phyloP scores from a whole-genome alignment of 2,797 vertebrate species.

The Oophaga sylvatica region DNA sequence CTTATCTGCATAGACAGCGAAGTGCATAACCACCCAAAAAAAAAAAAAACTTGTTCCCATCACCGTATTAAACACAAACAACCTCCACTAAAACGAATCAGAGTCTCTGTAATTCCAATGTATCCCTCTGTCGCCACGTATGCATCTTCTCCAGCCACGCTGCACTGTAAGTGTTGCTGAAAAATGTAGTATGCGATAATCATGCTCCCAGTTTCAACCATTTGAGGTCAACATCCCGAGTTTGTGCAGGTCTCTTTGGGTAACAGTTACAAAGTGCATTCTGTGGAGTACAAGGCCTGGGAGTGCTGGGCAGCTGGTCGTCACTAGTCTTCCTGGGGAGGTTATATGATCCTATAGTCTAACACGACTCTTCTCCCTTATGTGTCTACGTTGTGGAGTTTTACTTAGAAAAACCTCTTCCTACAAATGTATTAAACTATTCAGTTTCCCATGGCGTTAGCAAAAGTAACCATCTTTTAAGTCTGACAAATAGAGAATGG shows the following conservation, averaged over 20 bases:
- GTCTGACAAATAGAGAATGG: conserved; percentile 9
- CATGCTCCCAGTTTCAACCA: conserved; percentile 16
- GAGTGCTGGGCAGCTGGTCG: background rate
- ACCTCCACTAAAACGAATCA: conserved; percentile 19
- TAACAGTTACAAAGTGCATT: conserved; percentile 54
- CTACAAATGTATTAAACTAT: conserved; percentile 20
- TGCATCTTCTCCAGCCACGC: conserved; percentile 9
- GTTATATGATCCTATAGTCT: conserved; percentile 30
- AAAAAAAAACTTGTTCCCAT: conserved; percentile 28
- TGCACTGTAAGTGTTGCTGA: background rate
- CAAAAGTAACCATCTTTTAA: conserved; percentile 32
- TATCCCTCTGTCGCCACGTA: background rate
- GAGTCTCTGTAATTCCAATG: background rate
- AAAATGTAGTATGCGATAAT: background rate
- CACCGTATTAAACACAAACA: conserved; percentile 50
- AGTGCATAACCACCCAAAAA: conserved; percentile 23
- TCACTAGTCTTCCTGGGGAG: background rate
- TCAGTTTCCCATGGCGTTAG: conserved; percentile 33
- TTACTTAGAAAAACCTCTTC: background rate
- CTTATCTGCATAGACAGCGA: conserved; percentile 48
- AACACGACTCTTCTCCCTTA: background rate
- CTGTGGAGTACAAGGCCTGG: background rate
- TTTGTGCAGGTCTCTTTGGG: conserved; percentile 20
- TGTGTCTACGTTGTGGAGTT: background rate
- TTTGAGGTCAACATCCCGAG: background rate